Evolutionary conservation across 2,113 vertebrate genomes (phyloP).

Genomic region (Crotalus horridus): DNA sequence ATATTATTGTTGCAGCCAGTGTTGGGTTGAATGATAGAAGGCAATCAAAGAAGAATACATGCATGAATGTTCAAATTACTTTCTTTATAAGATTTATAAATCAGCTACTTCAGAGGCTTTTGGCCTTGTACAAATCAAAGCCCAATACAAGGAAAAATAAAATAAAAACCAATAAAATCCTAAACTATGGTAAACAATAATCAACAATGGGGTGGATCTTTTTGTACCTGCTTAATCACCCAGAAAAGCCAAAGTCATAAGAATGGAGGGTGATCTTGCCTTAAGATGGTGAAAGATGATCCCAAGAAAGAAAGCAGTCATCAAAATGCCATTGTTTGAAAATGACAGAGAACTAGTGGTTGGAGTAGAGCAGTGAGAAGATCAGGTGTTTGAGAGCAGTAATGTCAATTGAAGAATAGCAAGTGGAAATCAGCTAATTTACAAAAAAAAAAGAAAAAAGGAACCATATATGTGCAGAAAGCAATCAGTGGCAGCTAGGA

Average conservation of each 20-base stretch:
- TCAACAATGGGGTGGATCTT: background rate
- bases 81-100: background rate
- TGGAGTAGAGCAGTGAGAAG: background rate
- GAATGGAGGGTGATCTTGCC: background rate
- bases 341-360: background rate
- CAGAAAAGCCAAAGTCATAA: background rate
- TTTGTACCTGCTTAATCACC: background rate
- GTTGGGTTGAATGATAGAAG: background rate
- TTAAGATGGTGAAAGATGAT: background rate
- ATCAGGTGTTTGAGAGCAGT: background rate
- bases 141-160: background rate
- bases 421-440: background rate
- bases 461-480: background rate
- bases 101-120: background rate
- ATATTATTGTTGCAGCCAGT: background rate
- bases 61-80: background rate
- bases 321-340: background rate
- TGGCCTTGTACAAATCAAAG: background rate
- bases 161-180: background rate
- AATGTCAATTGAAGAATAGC: background rate
- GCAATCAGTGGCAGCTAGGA: background rate
- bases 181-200: background rate
- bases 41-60: background rate
- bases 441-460: background rate
- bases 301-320: background rate